Conservation (phyloP, 2,113 vertebrate species). For the Varanus komodoensis region DNA sequence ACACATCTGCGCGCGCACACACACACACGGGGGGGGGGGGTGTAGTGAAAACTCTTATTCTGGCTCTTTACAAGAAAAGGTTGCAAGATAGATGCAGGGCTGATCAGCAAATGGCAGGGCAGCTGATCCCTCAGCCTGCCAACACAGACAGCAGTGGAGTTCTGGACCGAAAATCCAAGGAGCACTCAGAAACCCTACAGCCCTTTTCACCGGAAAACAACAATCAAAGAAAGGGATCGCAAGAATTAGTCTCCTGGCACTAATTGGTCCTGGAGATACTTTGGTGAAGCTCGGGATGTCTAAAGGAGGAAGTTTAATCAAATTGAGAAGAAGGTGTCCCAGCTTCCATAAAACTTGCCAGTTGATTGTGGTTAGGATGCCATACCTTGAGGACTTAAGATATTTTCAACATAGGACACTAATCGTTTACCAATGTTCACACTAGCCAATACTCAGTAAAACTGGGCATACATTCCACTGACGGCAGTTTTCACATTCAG, state of each 20-base stretch:
- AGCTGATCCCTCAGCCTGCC: background rate
- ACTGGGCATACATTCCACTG: background rate
- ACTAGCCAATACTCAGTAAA: background rate
- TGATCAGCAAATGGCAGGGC: too few relatives aligned
- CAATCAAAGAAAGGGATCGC: background rate
- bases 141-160: too few relatives aligned
- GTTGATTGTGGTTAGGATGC: too few relatives aligned
- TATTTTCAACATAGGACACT: background rate
- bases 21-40: background rate
- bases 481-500: background rate
- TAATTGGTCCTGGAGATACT: background rate
- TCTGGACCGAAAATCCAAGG: background rate
- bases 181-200: background rate
- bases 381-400: background rate
- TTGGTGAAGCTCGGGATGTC: background rate
- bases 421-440: background rate
- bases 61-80: background rate
- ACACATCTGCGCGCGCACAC: too few relatives aligned
- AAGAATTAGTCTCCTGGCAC: background rate
- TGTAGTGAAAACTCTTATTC: background rate
- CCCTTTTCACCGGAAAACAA: background rate
- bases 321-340: background rate
- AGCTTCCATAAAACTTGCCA: background rate
- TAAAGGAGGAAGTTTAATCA: background rate
- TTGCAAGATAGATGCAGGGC: background rate